Base-by-base conservation (phyloP, 2,888 invertebrate genomes). In the Scaptodrosophila latifasciaeformis region DNA sequence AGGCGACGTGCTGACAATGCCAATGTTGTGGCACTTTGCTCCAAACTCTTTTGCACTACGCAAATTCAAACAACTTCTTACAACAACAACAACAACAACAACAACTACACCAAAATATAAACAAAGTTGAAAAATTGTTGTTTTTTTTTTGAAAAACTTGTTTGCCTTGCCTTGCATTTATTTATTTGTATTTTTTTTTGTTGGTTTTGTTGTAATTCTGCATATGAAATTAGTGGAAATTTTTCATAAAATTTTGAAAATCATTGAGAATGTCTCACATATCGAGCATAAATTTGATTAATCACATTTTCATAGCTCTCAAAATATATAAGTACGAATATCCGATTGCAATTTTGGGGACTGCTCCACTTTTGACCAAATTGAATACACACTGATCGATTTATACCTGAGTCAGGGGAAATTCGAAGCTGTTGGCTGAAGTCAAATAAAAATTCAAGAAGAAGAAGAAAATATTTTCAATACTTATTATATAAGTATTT, bases 91-190 rank as follows among this genome's bases (percentile, higher is more conserved):
- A 42, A 42, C 27, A 42, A 12, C 1, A 9, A 15, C 7, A 24
- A n/a, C 6, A 12, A 19, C 15, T 10, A 35, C 7, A 35, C 10
- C 4, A 35, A 24, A 24, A 24, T 3, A 24, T 5, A 24, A 3
- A 24, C 24, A 24, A 24, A 24, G 24, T 24, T 24, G 24, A 7
- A 24, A 24, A 24, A 29, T 37, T 2, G 37, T 37, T 18, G 57
- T 48, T 46, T 54, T 55, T 54, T 9, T 18, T 39, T 39, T 17
- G 18, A 54, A 60, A 47, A 65, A 62, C 71, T 55, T 52, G 78
- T 58, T 65, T 58, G 63, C 78, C 75, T 75, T 75, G 75, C 67
- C 61, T 76, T 43, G 62, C 61, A 52, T 31, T 35, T 42, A 18
- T 52, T 56, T 54, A 51, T 45, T 51, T 31, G 17, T 46, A 49